phyloP scores from a whole-genome alignment of 53 echinoderm and acorn worm species.

The Apostichopus leukothele region DNA sequence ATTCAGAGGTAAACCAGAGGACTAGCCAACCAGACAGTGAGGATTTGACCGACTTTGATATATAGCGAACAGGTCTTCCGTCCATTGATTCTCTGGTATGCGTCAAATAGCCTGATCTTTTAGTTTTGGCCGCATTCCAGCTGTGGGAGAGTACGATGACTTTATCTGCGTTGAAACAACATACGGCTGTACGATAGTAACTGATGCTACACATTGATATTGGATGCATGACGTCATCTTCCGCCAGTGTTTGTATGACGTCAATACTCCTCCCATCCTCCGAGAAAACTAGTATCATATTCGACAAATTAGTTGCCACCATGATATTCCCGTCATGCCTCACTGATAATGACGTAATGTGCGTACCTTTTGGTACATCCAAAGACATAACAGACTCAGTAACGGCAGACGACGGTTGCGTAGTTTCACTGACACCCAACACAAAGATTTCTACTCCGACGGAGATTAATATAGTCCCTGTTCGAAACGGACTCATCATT shows the following conservation, averaged over 20 bases:
- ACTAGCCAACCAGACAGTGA: conserved; percentile 41
- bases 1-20: conserved; percentile 29
- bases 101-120: conserved; percentile 8
- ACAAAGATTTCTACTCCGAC: conserved; percentile 22
- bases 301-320: conserved; percentile 24
- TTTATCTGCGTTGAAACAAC: conserved; percentile 5
- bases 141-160: conserved; percentile 38
- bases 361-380: conserved; percentile 20
- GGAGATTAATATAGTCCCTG: conserved; percentile 1
- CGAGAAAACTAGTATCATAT: conserved; percentile 16
- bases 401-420: background rate
- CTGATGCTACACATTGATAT: conserved; percentile 43
- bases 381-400: conserved; percentile 17
- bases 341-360: conserved; percentile 28
- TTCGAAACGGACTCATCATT: conserved; percentile 1
- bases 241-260: conserved; percentile 1
- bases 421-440: background rate
- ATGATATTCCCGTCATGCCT: conserved; percentile 41
- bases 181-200: conserved; percentile 32
- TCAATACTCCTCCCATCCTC: background rate
- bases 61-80: background rate
- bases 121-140: conserved; percentile 36
- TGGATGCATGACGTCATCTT: conserved; percentile 35
- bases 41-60: conserved; percentile 41
- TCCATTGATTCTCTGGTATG: background rate